Base-by-base conservation (phyloP, 2,888 invertebrate species). In the Xestia c-nigrum region DNA sequence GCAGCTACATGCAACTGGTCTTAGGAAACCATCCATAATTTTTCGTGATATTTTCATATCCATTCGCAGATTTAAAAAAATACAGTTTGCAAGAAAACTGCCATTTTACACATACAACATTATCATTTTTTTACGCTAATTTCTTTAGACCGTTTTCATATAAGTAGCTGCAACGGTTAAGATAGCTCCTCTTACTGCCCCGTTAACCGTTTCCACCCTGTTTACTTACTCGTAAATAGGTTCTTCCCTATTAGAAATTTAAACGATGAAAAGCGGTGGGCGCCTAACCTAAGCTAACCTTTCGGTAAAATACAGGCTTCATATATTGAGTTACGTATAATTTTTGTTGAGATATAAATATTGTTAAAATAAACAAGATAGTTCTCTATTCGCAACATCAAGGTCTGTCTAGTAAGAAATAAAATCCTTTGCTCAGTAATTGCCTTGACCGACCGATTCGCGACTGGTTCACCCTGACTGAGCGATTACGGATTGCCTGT, bases 371-470 rank as follows among this genome's bases (percentile, higher is more conserved):
- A 40, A 38, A 55, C n/a, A 50, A 55, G 7, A 31, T n/a, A 52
- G 14, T 52, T 64, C 3, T 59, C 3, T 59, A 50, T 65, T 55
- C 43, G 46, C 66, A 70, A 47, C 21, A 38, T 70, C 59, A 70
- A 80, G 69, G 69, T 82, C 52, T 47, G 55, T 50, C 10, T 55
- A 59, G 47, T 24, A 47, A 31, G 21, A 55, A 66, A 61, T 82
- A 3, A 59, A 76, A 47, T 70, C 24, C 4, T 66, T 50, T 50
- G 46, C 65, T 14, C n/a, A 19, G 43, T 66, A n/a, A 19, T 43
- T 47, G 47, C 83, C 80, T 80, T 75, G 81, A 74, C 67, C 75
- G 57, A 24, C 24, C 21, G 21, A 7, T 38, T n/a, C 5, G 75
- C 75, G 16, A 67, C 66, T 7, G n/a, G 67, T 55, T 79, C 40